Base-by-base conservation (phyloP, 1,140 invertebrate genomes). In the Heliconius melpomene region DNA sequence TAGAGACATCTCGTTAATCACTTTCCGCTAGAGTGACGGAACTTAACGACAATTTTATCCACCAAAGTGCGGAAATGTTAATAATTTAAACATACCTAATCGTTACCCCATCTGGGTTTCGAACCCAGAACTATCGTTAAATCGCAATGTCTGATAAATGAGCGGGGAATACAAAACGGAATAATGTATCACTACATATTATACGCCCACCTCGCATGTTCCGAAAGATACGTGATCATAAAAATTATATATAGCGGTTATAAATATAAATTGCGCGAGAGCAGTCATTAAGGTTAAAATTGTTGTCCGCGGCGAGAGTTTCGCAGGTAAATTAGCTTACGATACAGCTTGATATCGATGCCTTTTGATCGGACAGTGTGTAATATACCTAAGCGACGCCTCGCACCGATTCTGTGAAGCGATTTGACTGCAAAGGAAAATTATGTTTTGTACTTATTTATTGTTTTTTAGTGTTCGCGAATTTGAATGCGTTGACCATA, bases 261-360 rank as follows among this genome's bases (percentile, higher is more conserved):
- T 52, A 52, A 52, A 75, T 66, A 75, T 77, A 71, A 77, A 77
- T 77, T 20, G 70, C 38, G 66, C 75, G 46, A 57, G 66, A 57
- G 38, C 38, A 36, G 23, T 77, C 60, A 77, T 70, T 77, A 77
- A 77, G 38, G 75, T 26, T 77, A 29, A 70, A 46, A 70, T 46
- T 71, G 57, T 77, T 70, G 75, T 70, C 29, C 60, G 29, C 60
- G 75, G 54, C 75, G 57, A 70, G 38, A 77, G 46, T 70, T 77
- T 77, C 60, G 60, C 75, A 70, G 57, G 23, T 77, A 50, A 70
- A 77, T 75, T 75, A 75, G 74, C 60, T 66, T 23, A 38, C 60
- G 60, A 66, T 75, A 40, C 36, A 75, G 11, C 16, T 16, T 46
- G 16, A 13, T 13, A 46, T 46, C 32, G 75, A 77, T 71, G 66